Percentiles rank a stretch among this genome's conserved stretches.
These are phyloP conservation scores for Scaptomyza graminum DNA, from an alignment of 1,140 invertebrate genomes.

Conservation along the genomic window DNA sequence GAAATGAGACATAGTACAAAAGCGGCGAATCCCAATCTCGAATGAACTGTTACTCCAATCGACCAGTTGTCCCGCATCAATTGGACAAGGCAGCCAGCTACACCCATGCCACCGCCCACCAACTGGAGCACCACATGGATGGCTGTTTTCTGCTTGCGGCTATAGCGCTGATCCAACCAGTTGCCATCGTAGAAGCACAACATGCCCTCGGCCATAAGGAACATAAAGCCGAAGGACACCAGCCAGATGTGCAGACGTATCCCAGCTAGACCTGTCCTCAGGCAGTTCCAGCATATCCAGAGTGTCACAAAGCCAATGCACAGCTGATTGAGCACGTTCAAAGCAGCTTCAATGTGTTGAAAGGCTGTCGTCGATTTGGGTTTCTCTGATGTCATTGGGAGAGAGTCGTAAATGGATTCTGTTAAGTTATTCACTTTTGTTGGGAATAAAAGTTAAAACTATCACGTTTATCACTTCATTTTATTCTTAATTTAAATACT, in stretches of 20 bases:
- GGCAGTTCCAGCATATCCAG: conserved; percentile 76
- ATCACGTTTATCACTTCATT: background rate
- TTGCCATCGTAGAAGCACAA: conserved; percentile 74
- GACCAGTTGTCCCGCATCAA: conserved; percentile 60
- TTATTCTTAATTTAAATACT: background rate
- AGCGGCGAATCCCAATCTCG: conserved; percentile 64
- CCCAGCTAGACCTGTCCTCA: conserved; percentile 51
- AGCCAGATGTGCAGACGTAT: conserved; percentile 73
- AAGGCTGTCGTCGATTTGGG: conserved; percentile 31
- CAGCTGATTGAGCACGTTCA: conserved; percentile 72
- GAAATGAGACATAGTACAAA: conserved; percentile 68
- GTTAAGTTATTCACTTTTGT: too few species aligned
- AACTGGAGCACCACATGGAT: conserved; percentile 67
- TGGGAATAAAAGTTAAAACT: too few species aligned
- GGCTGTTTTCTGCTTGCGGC: conserved; percentile 57
- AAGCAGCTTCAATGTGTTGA: conserved; percentile 55
- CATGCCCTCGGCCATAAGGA: conserved; percentile 74
- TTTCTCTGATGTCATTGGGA: conserved; percentile 32
- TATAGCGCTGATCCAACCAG: conserved; percentile 54
- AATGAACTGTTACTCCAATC: conserved; percentile 55
- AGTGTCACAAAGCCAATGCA: conserved; percentile 79
- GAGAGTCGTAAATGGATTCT: background rate
- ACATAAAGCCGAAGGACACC: conserved; percentile 68
- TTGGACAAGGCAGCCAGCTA: conserved; percentile 67
- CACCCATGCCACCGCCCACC: conserved; percentile 66